Base-by-base conservation (phyloP, 2,888 invertebrate genomes). In the Drosophila lacicola region DNA sequence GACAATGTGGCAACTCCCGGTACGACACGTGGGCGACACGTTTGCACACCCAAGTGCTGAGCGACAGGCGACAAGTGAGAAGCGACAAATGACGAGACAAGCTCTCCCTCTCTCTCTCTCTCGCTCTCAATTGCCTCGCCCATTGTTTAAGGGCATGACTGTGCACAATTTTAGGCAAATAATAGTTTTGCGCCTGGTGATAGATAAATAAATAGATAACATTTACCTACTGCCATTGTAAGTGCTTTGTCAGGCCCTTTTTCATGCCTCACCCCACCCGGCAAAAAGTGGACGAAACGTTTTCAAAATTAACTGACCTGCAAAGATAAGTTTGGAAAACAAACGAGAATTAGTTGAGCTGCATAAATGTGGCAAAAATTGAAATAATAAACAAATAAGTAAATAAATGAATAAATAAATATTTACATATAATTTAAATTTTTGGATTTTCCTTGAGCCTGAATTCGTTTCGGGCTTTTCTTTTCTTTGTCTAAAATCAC, bases 61-160 rank as follows among this genome's bases (percentile, higher is more conserved):
- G 49, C 57, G 51, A 61, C 77, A 68, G 64, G 57, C 70, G 63
- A 47, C 19, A 45, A 66, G 54, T 29, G 62, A 64, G 42, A 50
- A 50, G 37, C 64, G 56, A 45, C 68, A 56, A 57, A 34, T 44
- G 67, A 50, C 42, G 67, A 50, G 57, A 53, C 41, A 60, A 47
- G 42, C 51, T 47, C 47, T 37, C 36, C 19, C 53, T 37, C 17
- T 29, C 47, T 17, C n/a, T 10, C 21, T 29, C 17, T 14, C 56
- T 29, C 25, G 13, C 17, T 34, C 11, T 17, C 44, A 13, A 4
- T 14, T 8, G 9, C 5, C 41, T 53, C 11, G 44, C 34, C 53
- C 54, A 70, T 75, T 78, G 72, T 82, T 82, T 75, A 76, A 73
- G 66, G 64, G 53, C 81, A 57, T 71, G 70, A 69, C 70, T 60